phyloP scores from a whole-genome alignment of 2,797 vertebrate genomes.

The Gambusia yucatana region DNA sequence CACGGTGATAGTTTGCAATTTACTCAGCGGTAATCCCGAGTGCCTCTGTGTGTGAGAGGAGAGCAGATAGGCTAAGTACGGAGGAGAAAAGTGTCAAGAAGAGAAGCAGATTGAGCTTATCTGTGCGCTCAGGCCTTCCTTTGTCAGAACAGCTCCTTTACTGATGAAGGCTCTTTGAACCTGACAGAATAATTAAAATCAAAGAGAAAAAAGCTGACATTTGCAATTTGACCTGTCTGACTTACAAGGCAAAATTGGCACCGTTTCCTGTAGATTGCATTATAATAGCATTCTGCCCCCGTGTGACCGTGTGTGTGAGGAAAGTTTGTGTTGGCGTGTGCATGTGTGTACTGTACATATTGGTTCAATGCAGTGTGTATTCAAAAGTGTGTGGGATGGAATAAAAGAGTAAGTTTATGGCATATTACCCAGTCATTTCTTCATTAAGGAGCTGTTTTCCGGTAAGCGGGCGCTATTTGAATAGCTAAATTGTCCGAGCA shows the following conservation, averaged over 20 bases:
- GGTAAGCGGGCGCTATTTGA: slow-evolving; percentile 77
- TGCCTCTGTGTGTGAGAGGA: slow-evolving; percentile 50
- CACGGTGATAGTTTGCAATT: slow-evolving; percentile 66
- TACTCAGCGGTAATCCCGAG: slow-evolving; percentile 61
- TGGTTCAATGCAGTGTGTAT: slow-evolving; percentile 39
- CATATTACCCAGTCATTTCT: slow-evolving; percentile 75
- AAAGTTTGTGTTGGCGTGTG: slow-evolving; percentile 9
- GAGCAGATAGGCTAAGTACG: slow-evolving; percentile 52
- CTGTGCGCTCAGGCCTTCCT: slow-evolving; percentile 77
- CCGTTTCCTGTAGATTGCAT: slow-evolving; percentile 60
- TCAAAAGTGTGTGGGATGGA: slow-evolving; percentile 47
- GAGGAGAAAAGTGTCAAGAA: slow-evolving; percentile 66
- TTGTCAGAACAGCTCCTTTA: slow-evolving; percentile 59
- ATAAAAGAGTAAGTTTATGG: slow-evolving; percentile 75
- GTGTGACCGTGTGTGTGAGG: slow-evolving; percentile 14
- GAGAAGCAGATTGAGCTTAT: slow-evolving; percentile 79
- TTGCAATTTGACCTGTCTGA: slow-evolving; percentile 85
- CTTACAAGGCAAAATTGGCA: slow-evolving; percentile 65
- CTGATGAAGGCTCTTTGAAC: slow-evolving; percentile 77
- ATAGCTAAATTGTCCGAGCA: slow-evolving; percentile 81
- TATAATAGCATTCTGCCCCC: slow-evolving; percentile 53
- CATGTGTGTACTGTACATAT: slow-evolving; percentile 20
- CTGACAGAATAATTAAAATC: slow-evolving; percentile 83
- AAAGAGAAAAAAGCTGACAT: slow-evolving; percentile 70
- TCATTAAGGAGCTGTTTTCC: slow-evolving; percentile 81